phyloP scores from a whole-genome alignment of 2,797 vertebrate species.

The Hydrolagus colliei region DNA sequence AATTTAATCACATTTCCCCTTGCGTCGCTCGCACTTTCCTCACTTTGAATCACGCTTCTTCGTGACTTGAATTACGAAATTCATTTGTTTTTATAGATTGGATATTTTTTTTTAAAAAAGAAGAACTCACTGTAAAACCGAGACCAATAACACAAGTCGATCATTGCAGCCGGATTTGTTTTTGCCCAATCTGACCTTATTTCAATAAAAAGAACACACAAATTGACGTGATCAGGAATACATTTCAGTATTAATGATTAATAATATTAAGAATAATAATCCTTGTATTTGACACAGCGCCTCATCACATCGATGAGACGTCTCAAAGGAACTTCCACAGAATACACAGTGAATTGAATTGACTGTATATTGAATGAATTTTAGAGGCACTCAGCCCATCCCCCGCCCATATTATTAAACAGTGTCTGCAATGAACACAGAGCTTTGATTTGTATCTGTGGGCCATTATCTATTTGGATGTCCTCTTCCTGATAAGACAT shows the following conservation, averaged over 20 bases:
- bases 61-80: no score
- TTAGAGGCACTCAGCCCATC: slow-evolving; percentile 41
- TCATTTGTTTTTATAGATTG: background rate
- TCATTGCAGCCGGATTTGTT: slow-evolving; percentile 2
- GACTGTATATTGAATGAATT: no score
- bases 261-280: no score
- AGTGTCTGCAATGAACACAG: slow-evolving; percentile 54
- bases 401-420: slow-evolving; percentile 66
- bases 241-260: slow-evolving; percentile 35
- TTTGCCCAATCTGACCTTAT: slow-evolving; percentile 22
- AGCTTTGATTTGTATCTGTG: slow-evolving; percentile 65
- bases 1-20: no score
- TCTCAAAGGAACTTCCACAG: no score
- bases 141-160: background rate
- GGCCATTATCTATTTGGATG: slow-evolving; percentile 68
- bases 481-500: slow-evolving; percentile 56
- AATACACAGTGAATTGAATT: no score
- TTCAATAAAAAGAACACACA: slow-evolving; percentile 36
- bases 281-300: no score
- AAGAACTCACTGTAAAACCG: no score
- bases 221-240: slow-evolving; percentile 39
- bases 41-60: no score
- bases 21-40: no score
- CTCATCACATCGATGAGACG: no score
- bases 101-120: background rate